Conservation (phyloP, 2,113 vertebrate genomes). For the Neotoma lepida region DNA sequence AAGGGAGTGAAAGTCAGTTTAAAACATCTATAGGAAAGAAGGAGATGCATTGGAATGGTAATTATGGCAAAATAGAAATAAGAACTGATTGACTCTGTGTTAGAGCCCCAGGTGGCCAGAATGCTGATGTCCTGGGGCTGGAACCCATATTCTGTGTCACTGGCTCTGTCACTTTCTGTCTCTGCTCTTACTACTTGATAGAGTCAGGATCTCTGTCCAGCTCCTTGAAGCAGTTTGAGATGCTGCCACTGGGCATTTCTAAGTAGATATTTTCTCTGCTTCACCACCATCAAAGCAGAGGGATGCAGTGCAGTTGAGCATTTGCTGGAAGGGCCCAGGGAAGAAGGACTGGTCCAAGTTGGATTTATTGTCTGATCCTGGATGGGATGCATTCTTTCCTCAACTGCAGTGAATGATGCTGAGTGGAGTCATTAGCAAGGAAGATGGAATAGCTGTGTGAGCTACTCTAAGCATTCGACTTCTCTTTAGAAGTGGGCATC, state of each 20-base stretch:
- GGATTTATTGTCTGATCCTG: background rate
- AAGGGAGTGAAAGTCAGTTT: background rate
- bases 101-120: background rate
- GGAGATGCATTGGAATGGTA: background rate
- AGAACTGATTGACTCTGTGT: background rate
- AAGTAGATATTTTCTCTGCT: background rate
- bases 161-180: background rate
- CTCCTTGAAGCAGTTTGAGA: background rate
- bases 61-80: background rate
- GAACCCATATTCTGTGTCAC: accelerated
- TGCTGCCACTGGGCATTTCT: background rate
- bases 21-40: background rate
- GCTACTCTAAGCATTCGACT: background rate
- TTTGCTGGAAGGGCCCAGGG: background rate
- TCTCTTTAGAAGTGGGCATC: background rate
- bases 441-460: background rate
- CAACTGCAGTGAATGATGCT: background rate
- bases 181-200: background rate
- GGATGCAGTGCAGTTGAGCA: background rate
- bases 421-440: background rate
- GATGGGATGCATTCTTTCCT: background rate
- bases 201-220: background rate
- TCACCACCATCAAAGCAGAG: background rate
- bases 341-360: background rate
- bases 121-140: background rate